These are phyloP conservation scores for Acrocephalus arundinaceus DNA, from an alignment of 2,113 vertebrate genomes.

Conservation along the genomic window DNA sequence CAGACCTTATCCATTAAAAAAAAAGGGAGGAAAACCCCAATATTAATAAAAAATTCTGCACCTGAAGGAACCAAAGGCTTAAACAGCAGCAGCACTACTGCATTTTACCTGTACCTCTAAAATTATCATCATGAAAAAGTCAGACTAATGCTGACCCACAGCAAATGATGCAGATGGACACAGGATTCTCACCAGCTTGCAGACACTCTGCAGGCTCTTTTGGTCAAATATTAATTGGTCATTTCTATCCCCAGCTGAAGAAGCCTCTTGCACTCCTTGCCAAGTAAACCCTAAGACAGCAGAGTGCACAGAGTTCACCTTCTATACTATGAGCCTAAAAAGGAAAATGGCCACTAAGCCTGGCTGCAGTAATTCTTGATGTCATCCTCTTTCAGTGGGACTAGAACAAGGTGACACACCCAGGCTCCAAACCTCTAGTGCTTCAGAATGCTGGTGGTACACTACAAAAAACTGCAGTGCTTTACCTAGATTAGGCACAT, in stretches of 20 bases:
- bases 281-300: background rate
- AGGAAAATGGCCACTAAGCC: background rate
- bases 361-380: background rate
- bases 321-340: background rate
- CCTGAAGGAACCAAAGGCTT: background rate
- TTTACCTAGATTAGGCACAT: background rate
- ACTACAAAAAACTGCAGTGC: background rate
- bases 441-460: background rate
- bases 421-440: background rate
- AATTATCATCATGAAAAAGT: background rate
- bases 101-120: background rate
- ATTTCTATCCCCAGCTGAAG: background rate
- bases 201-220: background rate
- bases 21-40: rapidly evolving
- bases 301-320: background rate
- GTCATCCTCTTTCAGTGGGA: background rate
- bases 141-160: background rate
- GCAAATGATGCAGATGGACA: background rate
- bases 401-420: background rate
- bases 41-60: background rate
- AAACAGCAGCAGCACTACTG: background rate
- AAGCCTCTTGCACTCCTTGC: background rate
- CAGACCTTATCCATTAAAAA: background rate
- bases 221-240: background rate
- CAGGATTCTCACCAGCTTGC: background rate